Evolutionary conservation across 1,140 invertebrate species (phyloP), one percentile per base, ranked within the genome.

Genomic region (Platyscapa corneri): DNA sequence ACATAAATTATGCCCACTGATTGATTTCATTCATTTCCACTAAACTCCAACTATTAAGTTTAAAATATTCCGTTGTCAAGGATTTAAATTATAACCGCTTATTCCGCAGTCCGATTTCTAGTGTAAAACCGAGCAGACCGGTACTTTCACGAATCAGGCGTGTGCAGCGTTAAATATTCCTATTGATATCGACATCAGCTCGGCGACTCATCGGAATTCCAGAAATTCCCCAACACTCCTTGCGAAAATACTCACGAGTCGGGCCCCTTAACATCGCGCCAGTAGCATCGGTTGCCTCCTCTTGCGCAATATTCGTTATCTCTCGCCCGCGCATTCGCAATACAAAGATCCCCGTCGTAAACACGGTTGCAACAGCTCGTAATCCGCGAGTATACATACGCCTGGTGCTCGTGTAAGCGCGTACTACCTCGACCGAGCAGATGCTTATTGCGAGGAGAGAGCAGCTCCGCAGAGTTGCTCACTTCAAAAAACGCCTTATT

Each of bases 291-390:
- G 32, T n/a, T 5, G 42, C 42, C 42, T 46, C 42, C 46, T 6
- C 23, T 84, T 83, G 56, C 75, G 64, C 75, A 79, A 72, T 67
- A 14, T 42, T 70, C 64, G 64, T 84, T 79, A 84, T 84, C 60
- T 79, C 32, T 53, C 46, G 27, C 39, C 42, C 60, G 42, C 72
- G 56, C 60, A 67, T 34, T 56, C 46, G 16, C 78, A 67, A 27
- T 18, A 7, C 60, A 20, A 67, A 79, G 64, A 87, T 86, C 82
- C 83, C 67, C 85, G 49, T 56, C 67, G 86, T 86, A 87, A 89
- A 89, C 87, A 90, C 86, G 86, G 84, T 88, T 87, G 88, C 88
- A 86, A 89, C 89, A 88, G 80, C 85, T 89, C 85, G 78, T 88
- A 87, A 89, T 89, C 89, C 88, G 53, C 84, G 86, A 75, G 67